Evolutionary conservation across 2,113 vertebrate species (phyloP), one percentile per base, ranked within the genome.

Genomic region (Oryzias melastigma): DNA sequence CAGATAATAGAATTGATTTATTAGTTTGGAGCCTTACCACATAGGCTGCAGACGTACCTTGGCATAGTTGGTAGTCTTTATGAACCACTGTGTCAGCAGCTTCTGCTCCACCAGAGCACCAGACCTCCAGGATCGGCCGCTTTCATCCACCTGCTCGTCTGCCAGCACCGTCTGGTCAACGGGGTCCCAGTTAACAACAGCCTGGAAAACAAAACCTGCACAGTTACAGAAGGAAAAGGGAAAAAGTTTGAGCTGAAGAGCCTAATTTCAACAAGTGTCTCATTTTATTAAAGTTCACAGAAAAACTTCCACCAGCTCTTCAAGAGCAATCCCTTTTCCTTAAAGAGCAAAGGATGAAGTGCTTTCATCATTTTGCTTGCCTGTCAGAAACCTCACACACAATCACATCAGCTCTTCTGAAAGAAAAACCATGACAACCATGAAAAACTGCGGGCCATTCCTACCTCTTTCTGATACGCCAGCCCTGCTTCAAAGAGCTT

Each of bases 111-210:
- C 97, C 74, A 91, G 88, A 25, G 95, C 95, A 40, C 97, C 96
- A 20, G 97, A 98, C 61, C 97, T 95, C 97, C 97, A 99, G 0
- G 97, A 98, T 51, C 77, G 84, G 10, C 97, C 97, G 3, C 86
- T 93, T 62, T 95, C 95, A 82, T 98, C 95, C 89, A 99, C 96
- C 81, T 99, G 97, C 76, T 99, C 97, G 20, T 98, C 95, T 61
- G 97, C 97, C 41, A 99, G 89, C 72, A 99, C 97, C 0, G 97
- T 98, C 60, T 96, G 91, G 71, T 98, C 97, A 70, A 98, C 93
- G 0, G 96, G 97, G 64, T 99, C 97, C 97, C 97, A 99, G 84
- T 99, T 99, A 67, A 98, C 97, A 84, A 96, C 65, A 12, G 95
- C 96, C 97, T 98, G 75, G 58, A 65, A 27, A 20, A 27, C 29